phyloP scores from a whole-genome alignment of 2,888 invertebrate genomes.

The Diogma glabrata region DNA sequence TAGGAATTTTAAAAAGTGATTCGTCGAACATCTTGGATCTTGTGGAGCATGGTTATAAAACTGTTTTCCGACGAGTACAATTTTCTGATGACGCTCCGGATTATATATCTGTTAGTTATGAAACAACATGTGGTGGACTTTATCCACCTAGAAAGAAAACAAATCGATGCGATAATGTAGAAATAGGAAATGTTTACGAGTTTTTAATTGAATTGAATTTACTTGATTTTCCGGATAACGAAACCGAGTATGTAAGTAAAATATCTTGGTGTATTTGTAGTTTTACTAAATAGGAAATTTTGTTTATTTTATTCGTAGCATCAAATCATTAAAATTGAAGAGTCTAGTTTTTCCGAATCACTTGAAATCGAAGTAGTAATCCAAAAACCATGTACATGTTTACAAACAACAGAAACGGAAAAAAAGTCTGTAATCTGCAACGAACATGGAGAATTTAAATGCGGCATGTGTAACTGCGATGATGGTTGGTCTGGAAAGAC shows the following conservation, averaged over 20 bases:
- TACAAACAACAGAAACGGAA: conserved; percentile 28
- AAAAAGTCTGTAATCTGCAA: conserved; percentile 34
- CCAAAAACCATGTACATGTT: conserved; percentile 61
- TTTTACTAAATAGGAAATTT: conserved; percentile 20
- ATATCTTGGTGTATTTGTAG: conserved; percentile 10
- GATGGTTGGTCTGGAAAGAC: conserved; percentile 44
- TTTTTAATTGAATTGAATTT: conserved; percentile 52
- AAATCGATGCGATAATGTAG: conserved; percentile 48
- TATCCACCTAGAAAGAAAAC: conserved; percentile 38
- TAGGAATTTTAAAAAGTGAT: conserved; percentile 66
- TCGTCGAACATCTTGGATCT: conserved; percentile 79
- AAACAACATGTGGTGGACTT: conserved; percentile 54
- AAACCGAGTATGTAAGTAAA: conserved; percentile 34
- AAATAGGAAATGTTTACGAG: conserved; percentile 48
- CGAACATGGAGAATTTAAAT: conserved; percentile 44
- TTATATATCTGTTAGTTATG: conserved; percentile 54
- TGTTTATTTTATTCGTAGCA: conserved; percentile 24
- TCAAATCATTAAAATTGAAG: conserved; percentile 53
- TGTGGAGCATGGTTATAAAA: conserved; percentile 64
- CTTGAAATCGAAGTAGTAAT: conserved; percentile 60
- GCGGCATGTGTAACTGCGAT: conserved; percentile 53
- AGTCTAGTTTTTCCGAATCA: conserved; percentile 61
- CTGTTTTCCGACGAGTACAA: conserved; percentile 52
- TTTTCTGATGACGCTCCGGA: conserved; percentile 50
- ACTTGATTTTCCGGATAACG: conserved; percentile 42